Evolutionary conservation across 1,140 invertebrate species (phyloP).

Genomic region (Sycophaga agraensis): DNA sequence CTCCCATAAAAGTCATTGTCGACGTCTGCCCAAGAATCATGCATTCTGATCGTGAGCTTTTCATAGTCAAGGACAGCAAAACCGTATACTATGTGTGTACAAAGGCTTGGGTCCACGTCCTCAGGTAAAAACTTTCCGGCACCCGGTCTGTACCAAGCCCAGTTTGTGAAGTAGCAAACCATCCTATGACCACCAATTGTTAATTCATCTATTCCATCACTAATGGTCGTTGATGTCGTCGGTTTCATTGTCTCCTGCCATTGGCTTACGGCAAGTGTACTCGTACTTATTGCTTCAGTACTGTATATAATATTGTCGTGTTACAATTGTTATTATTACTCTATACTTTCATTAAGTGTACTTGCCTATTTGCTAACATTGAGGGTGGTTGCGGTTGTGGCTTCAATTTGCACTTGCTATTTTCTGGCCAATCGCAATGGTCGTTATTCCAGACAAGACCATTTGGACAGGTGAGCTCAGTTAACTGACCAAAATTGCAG

Average conservation of each 20-base stretch:
- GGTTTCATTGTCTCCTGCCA: not conserved
- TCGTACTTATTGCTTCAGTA: not conserved
- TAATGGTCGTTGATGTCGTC: not conserved
- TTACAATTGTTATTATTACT: no score
- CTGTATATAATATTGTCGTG: no score
- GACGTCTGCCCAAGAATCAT: constrained; percentile 68
- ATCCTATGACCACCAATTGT: constrained; percentile 57
- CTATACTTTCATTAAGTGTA: no score
- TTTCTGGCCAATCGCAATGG: constrained; percentile 78
- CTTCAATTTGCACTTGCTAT: constrained; percentile 61
- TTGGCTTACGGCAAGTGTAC: not conserved
- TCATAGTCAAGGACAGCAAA: constrained; percentile 67
- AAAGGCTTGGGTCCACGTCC: constrained; percentile 67
- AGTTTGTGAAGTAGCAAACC: constrained; percentile 76
- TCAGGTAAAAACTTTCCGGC: constrained; percentile 67
- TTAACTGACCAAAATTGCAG: constrained; percentile 72
- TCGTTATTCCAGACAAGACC: constrained; percentile 77
- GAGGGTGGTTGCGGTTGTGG: no score
- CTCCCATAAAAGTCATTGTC: constrained; percentile 71
- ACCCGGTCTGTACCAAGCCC: constrained; percentile 71
- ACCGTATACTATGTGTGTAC: constrained; percentile 75
- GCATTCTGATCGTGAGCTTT: constrained; percentile 61
- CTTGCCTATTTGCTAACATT: no score
- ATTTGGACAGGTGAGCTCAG: constrained; percentile 68
- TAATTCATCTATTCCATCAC: not conserved